These are phyloP conservation scores for Nowickia ferox DNA, from an alignment of 2,888 invertebrate genomes.

Conservation along the genomic window DNA sequence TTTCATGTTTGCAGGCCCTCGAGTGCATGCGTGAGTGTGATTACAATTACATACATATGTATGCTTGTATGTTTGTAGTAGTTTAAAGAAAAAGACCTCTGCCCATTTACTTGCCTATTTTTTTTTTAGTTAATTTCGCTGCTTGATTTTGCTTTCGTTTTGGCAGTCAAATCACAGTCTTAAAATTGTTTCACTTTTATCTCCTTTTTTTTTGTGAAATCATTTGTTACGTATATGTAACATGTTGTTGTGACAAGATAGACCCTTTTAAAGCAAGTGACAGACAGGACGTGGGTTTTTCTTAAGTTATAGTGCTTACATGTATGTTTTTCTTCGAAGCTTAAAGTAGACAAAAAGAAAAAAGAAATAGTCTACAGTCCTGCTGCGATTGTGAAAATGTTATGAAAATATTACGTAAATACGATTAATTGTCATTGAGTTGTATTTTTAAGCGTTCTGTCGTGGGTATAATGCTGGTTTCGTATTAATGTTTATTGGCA, in stretches of 20 bases:
- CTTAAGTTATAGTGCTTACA: slow-evolving; percentile 45
- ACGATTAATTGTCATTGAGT: slow-evolving; percentile 60
- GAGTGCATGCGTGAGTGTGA: slow-evolving; percentile 44
- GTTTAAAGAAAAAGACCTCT: slow-evolving; percentile 25
- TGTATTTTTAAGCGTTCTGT: slow-evolving; percentile 21
- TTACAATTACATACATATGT: not conserved
- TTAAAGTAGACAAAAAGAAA: slow-evolving; percentile 6
- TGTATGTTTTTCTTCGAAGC: slow-evolving; percentile 39
- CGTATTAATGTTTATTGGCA: slow-evolving; percentile 15
- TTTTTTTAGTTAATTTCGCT: slow-evolving; percentile 17
- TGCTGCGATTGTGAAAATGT: slow-evolving; percentile 58
- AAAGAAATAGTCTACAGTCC: slow-evolving; percentile 53
- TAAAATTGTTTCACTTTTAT: not conserved
- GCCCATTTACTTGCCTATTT: slow-evolving; percentile 16
- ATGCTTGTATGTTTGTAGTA: not conserved
- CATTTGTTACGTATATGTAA: slow-evolving; percentile 52
- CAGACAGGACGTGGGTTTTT: slow-evolving; percentile 69
- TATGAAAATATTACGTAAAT: slow-evolving; percentile 64
- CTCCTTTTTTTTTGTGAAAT: slow-evolving; percentile 34
- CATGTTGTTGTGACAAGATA: slow-evolving; percentile 69
- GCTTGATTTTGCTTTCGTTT: slow-evolving; percentile 6
- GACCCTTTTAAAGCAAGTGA: slow-evolving; percentile 69
- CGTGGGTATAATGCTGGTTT: slow-evolving; percentile 1
- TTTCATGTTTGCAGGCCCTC: slow-evolving; percentile 29
- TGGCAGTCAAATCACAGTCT: slow-evolving; percentile 34